Conservation (phyloP, 1,140 invertebrate species). For the Ephestia elutella region DNA sequence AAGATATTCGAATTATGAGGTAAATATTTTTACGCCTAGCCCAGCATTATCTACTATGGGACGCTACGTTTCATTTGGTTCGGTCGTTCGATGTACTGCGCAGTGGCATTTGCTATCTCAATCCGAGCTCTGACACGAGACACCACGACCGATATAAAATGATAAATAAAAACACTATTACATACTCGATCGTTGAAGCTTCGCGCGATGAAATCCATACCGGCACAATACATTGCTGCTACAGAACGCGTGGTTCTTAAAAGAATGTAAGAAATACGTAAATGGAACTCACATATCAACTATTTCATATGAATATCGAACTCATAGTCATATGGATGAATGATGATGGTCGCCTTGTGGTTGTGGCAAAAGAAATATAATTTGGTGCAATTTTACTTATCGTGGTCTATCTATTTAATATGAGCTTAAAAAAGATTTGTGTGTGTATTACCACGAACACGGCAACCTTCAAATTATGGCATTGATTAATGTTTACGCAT, state of each 20-base stretch:
- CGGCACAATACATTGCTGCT: slow-evolving; percentile 29
- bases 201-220: slow-evolving; percentile 20
- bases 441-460: slow-evolving; percentile 35
- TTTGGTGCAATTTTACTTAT: slow-evolving; percentile 8
- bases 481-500: slow-evolving; percentile 68
- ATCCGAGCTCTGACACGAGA: slow-evolving; percentile 36
- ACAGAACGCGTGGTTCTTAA: slow-evolving; percentile 9
- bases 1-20: too few relatives aligned
- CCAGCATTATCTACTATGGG: slow-evolving; percentile 20
- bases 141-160: slow-evolving; percentile 44
- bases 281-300: slow-evolving; percentile 15
- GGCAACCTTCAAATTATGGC: slow-evolving; percentile 58
- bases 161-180: slow-evolving; percentile 55
- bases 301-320: slow-evolving; percentile 14
- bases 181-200: slow-evolving; percentile 30
- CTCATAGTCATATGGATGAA: slow-evolving; percentile 22
- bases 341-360: slow-evolving; percentile 17
- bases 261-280: slow-evolving; percentile 19
- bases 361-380: not conserved
- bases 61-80: slow-evolving; percentile 31
- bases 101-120: slow-evolving; percentile 55
- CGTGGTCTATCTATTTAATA: slow-evolving; percentile 15
- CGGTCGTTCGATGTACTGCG: slow-evolving; percentile 45
- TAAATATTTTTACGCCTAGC: too few relatives aligned
- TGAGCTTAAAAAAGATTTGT: slow-evolving; percentile 23